Conservation (phyloP, 2,797 vertebrate genomes). For the Dallia pectoralis region DNA sequence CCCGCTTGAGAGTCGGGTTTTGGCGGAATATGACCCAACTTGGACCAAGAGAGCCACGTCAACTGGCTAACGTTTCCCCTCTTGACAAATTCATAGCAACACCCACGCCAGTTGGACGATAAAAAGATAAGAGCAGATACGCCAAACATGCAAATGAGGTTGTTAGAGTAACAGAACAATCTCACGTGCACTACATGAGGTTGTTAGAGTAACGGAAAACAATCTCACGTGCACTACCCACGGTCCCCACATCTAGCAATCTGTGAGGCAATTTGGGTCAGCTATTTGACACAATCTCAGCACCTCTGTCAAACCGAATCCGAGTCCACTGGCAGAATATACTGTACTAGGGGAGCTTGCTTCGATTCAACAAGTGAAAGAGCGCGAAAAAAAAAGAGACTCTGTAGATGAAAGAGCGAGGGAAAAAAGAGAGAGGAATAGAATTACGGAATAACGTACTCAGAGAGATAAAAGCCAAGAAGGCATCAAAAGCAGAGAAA, state of each 20-base stretch:
- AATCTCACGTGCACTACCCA: slow-evolving; percentile 34
- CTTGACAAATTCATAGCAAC: slow-evolving; percentile 31
- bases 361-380: slow-evolving; percentile 30
- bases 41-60: not conserved
- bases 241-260: slow-evolving; percentile 31
- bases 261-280: slow-evolving; percentile 48
- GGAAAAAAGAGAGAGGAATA: not conserved
- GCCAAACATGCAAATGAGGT: slow-evolving; percentile 57
- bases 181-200: slow-evolving; percentile 33
- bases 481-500: not conserved
- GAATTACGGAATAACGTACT: not conserved
- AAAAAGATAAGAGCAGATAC: slow-evolving; percentile 56
- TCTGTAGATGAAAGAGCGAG: not conserved
- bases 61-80: not conserved
- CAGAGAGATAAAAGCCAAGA: not conserved
- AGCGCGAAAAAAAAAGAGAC: slow-evolving; percentile 19
- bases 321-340: slow-evolving; percentile 30
- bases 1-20: slow-evolving; percentile 53
- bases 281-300: slow-evolving; percentile 58
- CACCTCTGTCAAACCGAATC: slow-evolving; percentile 52
- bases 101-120: slow-evolving; percentile 30
- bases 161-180: slow-evolving; percentile 19
- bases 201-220: slow-evolving; percentile 29
- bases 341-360: slow-evolving; percentile 23
- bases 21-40: slow-evolving; percentile 54